Evolutionary conservation across 1,140 invertebrate species (phyloP), one percentile per base, ranked within the genome.

Genomic region (Ceratoteleas bidentatus): DNA sequence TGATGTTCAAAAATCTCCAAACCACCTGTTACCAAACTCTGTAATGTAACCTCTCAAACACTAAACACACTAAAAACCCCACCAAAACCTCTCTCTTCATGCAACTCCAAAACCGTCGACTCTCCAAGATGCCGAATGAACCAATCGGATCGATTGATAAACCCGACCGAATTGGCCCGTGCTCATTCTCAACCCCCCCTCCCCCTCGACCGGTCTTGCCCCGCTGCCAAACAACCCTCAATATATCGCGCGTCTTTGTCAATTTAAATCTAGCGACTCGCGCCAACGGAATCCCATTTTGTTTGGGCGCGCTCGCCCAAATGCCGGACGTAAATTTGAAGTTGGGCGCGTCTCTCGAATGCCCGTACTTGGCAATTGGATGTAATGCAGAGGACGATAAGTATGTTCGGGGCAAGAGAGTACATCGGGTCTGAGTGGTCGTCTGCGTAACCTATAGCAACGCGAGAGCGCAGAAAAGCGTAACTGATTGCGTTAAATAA

Each of bases 301-400:
- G 53, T 69, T 57, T 45, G 40, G 32, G 36, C 15, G 36, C 24
- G 6, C 53, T 49, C 9, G 15, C 24, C 24, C 24, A 1, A 4
- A 24, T n/a, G 32, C 36, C 10, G 13, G 65, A 57, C 53, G 54
- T 69, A 69, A 57, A 69, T 69, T 69, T 43, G 53, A 69, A 69
- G 32, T 69, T 47, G 32, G 65, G 40, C 65, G 49, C 65, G 52
- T 68, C 52, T 56, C 64, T 68, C 53, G 56, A 68, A 68, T 56
- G 34, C 40, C 9, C 32, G 54, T 69, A 69, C 32, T 58, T 69
- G 53, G 65, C 53, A 58, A 69, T 69, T 57, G 65, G 32, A 69
- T 58, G 65, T 58, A 58, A 69, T 57, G 64, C 52, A 43, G 64
- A 54, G 52, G 53, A 45, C 36, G 64, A 68, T 68, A 65, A 65